A percentile compares a stretch with the other conserved stretches of the same genome.
Conservation (phyloP, 1,140 invertebrate genomes). For the Conopomorpha cramerella region DNA sequence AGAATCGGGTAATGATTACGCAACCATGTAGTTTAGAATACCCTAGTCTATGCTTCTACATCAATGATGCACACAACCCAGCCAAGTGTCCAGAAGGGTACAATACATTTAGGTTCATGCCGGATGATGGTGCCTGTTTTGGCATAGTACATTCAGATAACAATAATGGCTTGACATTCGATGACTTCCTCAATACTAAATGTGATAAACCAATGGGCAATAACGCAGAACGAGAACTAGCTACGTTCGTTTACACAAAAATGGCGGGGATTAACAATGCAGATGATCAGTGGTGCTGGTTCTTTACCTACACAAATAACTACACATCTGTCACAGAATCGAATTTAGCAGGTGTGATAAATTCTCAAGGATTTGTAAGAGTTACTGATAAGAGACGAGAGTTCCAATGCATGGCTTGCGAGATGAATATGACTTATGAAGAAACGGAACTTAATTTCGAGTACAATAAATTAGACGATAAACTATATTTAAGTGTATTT, state of each 20-base stretch:
- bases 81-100: constrained; percentile 32
- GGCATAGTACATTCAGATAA: constrained; percentile 25
- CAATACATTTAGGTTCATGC: constrained; percentile 24
- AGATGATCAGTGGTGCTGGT: constrained; percentile 36
- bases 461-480: constrained; percentile 19
- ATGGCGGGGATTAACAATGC: constrained; percentile 21
- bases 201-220: constrained; percentile 29
- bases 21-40: constrained; percentile 19
- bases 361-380: no score
- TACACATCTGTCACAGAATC: no score
- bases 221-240: constrained; percentile 13
- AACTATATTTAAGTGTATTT: constrained; percentile 34
- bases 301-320: constrained; percentile 5
- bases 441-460: constrained; percentile 30
- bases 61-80: constrained; percentile 27
- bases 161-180: constrained; percentile 14
- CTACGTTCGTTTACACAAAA: constrained; percentile 31
- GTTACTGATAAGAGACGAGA: no score
- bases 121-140: constrained; percentile 27
- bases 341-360: constrained; percentile 24
- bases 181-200: constrained; percentile 19
- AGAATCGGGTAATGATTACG: constrained; percentile 16
- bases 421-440: constrained; percentile 21
- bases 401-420: constrained; percentile 42
- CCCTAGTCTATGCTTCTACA: constrained; percentile 35